A percentile compares a stretch with the other conserved stretches of the same genome.
phyloP scores from a whole-genome alignment of 2,113 vertebrate genomes.

The Chaetodon trifascialis region DNA sequence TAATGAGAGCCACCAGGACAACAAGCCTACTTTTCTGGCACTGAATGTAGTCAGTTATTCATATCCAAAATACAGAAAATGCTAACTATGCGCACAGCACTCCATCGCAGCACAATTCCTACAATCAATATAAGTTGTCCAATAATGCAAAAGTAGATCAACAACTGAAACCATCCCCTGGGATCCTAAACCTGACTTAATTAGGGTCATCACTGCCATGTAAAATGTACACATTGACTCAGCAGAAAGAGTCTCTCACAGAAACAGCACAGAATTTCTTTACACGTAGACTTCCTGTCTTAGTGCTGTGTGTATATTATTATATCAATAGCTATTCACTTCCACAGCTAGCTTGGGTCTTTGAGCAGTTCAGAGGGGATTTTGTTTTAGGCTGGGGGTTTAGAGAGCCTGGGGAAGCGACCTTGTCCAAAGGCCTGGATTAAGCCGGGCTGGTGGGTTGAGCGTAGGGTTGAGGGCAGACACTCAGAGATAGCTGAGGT shows the following conservation, averaged over 20 bases:
- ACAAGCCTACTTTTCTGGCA: not conserved
- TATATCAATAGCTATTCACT: constrained; percentile 40
- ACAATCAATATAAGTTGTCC: not conserved
- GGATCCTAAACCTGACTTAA: not conserved
- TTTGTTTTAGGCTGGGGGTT: constrained; percentile 81
- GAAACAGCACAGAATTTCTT: constrained; percentile 4
- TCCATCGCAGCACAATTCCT: not conserved
- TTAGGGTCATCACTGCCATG: accelerated
- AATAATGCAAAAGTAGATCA: not conserved
- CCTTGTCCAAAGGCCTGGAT: constrained; percentile 91
- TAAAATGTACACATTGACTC: not conserved
- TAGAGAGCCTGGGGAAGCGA: constrained; percentile 83
- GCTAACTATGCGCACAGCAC: no score
- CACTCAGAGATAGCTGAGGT: constrained; percentile 85
- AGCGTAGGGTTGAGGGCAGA: constrained; percentile 90
- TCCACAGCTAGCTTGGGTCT: constrained; percentile 70
- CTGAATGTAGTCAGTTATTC: not conserved
- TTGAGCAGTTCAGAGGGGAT: constrained; percentile 80
- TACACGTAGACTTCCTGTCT: constrained; percentile 38
- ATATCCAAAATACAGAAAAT: not conserved
- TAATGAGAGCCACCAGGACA: not conserved
- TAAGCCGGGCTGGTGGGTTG: constrained; percentile 91
- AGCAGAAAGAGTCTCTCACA: not conserved
- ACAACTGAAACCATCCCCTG: not conserved
- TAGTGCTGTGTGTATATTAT: constrained; percentile 16